phyloP scores from a whole-genome alignment of 2,797 vertebrate genomes.

The Sebastes trivittatus region DNA sequence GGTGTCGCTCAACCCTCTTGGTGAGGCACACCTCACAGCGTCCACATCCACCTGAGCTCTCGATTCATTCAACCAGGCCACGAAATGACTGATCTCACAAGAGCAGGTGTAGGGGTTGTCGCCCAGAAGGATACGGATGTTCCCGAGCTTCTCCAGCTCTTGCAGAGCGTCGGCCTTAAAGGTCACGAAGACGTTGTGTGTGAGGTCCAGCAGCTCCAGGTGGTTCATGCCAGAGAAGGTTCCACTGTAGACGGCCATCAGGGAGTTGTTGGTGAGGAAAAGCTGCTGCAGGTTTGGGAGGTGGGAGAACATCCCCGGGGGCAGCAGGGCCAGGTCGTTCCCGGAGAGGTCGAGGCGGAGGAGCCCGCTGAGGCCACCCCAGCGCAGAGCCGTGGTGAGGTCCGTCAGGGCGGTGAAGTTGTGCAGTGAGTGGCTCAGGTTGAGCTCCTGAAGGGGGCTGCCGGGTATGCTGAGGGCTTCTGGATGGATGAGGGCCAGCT shows the following conservation, averaged over 20 bases:
- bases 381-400: conserved; percentile 80
- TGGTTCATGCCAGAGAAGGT: conserved; percentile 79
- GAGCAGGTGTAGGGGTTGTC: conserved; percentile 81
- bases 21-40: conserved; percentile 74
- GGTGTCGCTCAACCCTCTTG: conserved; percentile 47
- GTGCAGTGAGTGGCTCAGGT: conserved; percentile 80
- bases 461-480: conserved; percentile 80
- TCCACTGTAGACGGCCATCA: conserved; percentile 73
- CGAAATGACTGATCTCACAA: conserved; percentile 76
- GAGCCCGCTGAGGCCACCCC: conserved; percentile 79
- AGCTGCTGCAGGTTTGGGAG: conserved; percentile 74
- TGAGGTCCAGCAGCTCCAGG: conserved; percentile 79
- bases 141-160: conserved; percentile 67
- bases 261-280: conserved; percentile 77
- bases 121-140: conserved; percentile 62
- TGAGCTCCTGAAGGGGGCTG: conserved; percentile 83
- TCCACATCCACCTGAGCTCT: conserved; percentile 72
- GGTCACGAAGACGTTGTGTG: conserved; percentile 71
- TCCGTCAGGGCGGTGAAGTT: conserved; percentile 78
- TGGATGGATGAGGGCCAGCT: conserved; percentile 80
- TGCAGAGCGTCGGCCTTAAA: conserved; percentile 62
- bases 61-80: conserved; percentile 79
- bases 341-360: conserved; percentile 81
- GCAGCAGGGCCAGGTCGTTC: conserved; percentile 79
- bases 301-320: conserved; percentile 79